These are phyloP conservation scores for Dicrurus megarhynchus DNA, from an alignment of 2,113 vertebrate species.

Conservation along the genomic window DNA sequence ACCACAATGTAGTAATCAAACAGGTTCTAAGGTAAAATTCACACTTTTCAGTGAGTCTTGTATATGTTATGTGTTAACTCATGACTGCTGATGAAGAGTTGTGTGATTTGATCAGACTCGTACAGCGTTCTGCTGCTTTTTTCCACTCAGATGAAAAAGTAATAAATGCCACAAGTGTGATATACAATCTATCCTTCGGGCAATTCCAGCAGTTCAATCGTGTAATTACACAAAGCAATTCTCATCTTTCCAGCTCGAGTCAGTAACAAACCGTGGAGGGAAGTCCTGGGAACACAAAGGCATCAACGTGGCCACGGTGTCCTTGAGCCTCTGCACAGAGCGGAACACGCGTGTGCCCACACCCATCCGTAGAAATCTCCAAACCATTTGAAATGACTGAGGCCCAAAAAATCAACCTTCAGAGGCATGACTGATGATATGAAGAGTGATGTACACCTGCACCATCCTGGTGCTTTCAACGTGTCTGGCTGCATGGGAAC, in stretches of 20 bases:
- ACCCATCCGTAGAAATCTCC: not conserved
- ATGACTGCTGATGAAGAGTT: not conserved
- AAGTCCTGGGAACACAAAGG: not conserved
- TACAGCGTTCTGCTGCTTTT: not conserved
- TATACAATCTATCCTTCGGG: constrained; percentile 35
- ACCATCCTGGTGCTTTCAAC: not conserved
- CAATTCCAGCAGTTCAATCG: not conserved
- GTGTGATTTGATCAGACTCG: not conserved
- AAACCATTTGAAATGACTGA: not conserved
- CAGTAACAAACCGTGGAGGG: not conserved
- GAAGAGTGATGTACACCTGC: not conserved
- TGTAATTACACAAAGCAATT: constrained; percentile 54
- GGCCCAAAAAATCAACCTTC: not conserved
- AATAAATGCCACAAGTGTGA: constrained; percentile 28
- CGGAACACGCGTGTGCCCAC: not conserved
- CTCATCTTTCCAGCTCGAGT: not conserved
- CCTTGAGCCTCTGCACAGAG: not conserved
- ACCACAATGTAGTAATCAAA: not conserved
- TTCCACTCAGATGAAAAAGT: constrained; percentile 1
- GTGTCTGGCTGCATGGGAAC: not conserved
- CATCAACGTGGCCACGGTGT: fast-evolving
- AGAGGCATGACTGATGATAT: not conserved
- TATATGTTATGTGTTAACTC: not conserved
- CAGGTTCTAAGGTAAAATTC: not conserved
- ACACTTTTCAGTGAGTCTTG: not conserved